Base-by-base conservation (phyloP, 1,140 invertebrate species). In the Bombus turneri region DNA sequence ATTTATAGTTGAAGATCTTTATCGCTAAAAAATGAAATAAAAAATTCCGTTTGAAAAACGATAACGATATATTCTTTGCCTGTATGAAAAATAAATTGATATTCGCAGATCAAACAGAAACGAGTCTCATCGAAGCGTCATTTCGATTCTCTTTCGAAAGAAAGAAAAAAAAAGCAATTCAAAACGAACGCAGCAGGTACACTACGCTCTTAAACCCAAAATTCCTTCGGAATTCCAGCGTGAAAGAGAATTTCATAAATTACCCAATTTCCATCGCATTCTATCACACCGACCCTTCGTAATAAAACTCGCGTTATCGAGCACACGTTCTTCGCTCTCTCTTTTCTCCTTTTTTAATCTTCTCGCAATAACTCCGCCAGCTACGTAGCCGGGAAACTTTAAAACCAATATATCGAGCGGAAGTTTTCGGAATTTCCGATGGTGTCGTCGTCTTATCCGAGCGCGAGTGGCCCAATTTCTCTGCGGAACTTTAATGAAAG, bases 401-500 rank as follows among this genome's bases (percentile, higher is more conserved):
- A 72, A 77, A 80, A 72, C 68, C 83, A 72, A 80, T 84, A 84
- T 84, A 80, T 72, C 76, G 83, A 37, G 47, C 53, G 53, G 22
- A 84, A 84, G 76, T 84, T 84, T 72, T 62, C 34, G 76, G 75
- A 84, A 71, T 59, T 84, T 72, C 76, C 83, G 66, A 79, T 59
- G 75, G 47, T 71, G 69, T 81, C 41, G 39, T 53, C 83, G 77
- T 34, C 69, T n/a, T 53, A n/a, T 39, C 5, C 53, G 47, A 47
- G n/a, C 57, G 43, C 47, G 53, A 84, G 73, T 68, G 73, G 53
- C 57, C 74, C 43, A 80, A 89, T 88, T 87, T 89, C 81, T n/a
- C 59, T 66, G 62, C 69, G 75, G 71, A 90, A 89, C 88, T 90
- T 89, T 87, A 89, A 87, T 87, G 80, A 85, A 77, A 80, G 57